These are phyloP conservation scores for Zeugodacus cucurbitae DNA, from an alignment of 1,140 invertebrate species.

Conservation along the genomic window DNA sequence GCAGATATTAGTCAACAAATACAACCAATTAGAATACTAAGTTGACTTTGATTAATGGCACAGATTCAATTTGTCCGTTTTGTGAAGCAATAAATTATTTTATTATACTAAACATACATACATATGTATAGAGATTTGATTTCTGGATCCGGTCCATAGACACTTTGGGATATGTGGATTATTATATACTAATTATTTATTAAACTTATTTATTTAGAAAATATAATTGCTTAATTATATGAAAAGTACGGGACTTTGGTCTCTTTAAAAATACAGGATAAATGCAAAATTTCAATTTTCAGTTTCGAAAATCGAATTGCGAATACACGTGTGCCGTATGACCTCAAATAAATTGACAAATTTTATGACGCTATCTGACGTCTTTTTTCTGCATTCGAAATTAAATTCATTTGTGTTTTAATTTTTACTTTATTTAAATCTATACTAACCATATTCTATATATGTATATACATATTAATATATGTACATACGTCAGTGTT, in stretches of 20 bases:
- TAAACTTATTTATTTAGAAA: too few species aligned
- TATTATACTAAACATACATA: not conserved
- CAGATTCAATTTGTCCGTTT: not conserved
- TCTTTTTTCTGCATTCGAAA: not conserved
- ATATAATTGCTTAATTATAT: too few species aligned
- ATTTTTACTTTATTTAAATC: not conserved
- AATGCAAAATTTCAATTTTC: not conserved
- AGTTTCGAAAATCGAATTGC: not conserved
- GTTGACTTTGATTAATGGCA: slow-evolving; percentile 29
- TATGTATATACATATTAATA: too few species aligned
- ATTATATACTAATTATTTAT: too few species aligned
- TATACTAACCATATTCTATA: too few species aligned
- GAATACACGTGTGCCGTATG: not conserved
- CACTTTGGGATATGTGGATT: too few species aligned
- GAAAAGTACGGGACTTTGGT: too few species aligned
- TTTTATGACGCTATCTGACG: not conserved
- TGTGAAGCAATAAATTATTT: not conserved
- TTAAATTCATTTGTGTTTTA: not conserved
- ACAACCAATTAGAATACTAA: not conserved
- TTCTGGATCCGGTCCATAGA: too few species aligned
- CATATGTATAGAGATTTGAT: not conserved
- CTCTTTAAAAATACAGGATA: too few species aligned
- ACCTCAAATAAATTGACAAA: not conserved
- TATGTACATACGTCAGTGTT: not conserved
- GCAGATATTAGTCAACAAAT: not conserved